phyloP scores from a whole-genome alignment of 2,797 vertebrate genomes.

The Numenius phaeopus region DNA sequence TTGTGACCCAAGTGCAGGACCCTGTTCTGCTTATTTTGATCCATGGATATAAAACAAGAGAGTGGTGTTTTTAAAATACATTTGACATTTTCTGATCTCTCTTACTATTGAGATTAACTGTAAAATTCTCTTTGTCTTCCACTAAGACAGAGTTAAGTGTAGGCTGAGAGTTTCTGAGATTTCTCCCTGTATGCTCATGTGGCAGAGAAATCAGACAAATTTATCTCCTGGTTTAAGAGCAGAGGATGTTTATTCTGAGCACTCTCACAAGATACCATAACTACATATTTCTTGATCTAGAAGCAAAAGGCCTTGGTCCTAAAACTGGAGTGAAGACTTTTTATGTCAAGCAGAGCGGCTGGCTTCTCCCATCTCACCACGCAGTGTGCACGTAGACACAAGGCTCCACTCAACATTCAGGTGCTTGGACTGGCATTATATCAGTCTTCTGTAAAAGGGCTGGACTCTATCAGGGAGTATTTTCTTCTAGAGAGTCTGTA shows the following conservation, averaged over 20 bases:
- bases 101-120: neutral
- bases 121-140: neutral
- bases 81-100: neutral
- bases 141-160: neutral
- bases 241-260: neutral
- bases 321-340: neutral
- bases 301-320: neutral
- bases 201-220: neutral
- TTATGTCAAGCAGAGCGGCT: neutral
- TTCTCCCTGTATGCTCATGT: neutral
- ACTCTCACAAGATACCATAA: neutral
- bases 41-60: neutral
- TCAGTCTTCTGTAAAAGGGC: neutral
- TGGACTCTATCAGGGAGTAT: neutral
- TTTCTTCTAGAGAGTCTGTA: neutral
- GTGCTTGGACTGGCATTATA: neutral
- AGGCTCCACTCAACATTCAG: neutral
- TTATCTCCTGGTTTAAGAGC: neutral
- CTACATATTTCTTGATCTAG: neutral
- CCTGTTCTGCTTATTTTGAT: neutral
- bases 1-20: neutral
- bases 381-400: fast-evolving
- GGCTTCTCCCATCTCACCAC: neutral
- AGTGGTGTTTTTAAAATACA: neutral
- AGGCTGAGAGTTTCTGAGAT: neutral